These are phyloP conservation scores for Drosophila subquinaria DNA, from an alignment of 2,888 invertebrate species.

Conservation along the genomic window DNA sequence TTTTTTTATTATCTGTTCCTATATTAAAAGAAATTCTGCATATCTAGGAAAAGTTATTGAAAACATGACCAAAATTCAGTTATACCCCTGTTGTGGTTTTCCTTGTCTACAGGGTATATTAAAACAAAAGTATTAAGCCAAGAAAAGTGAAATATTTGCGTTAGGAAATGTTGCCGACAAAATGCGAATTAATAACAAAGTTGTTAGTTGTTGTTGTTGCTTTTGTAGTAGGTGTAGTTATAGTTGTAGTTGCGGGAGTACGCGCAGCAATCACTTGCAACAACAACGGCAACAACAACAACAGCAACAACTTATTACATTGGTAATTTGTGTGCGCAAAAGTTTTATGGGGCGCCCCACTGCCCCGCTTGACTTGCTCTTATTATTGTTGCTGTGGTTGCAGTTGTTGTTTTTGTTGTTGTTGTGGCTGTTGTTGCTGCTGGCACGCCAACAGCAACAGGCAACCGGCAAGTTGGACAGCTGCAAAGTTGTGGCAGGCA, in stretches of 20 bases:
- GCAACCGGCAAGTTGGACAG: slow-evolving; percentile 26
- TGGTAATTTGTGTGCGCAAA: slow-evolving; percentile 63
- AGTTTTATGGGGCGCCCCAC: slow-evolving; percentile 57
- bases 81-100: not conserved
- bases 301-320: slow-evolving; percentile 55
- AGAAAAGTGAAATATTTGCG: slow-evolving; percentile 58
- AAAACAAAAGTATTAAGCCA: slow-evolving; percentile 7
- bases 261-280: slow-evolving; percentile 49
- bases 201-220: slow-evolving; percentile 24
- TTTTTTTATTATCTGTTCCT: no score
- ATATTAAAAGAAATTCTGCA: not conserved
- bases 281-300: slow-evolving; percentile 29
- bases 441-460: slow-evolving; percentile 47
- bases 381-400: slow-evolving; percentile 16
- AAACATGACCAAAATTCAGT: not conserved
- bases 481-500: slow-evolving; percentile 45
- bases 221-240: not conserved
- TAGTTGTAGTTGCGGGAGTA: slow-evolving; percentile 46
- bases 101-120: slow-evolving; percentile 9
- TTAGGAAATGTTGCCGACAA: slow-evolving; percentile 70
- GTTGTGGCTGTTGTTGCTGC: slow-evolving; percentile 27
- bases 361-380: slow-evolving; percentile 57
- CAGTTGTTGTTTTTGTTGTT: not conserved
- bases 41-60: no score
- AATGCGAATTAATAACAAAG: slow-evolving; percentile 71